A percentile compares a stretch with the other conserved stretches of the same genome.
These are phyloP conservation scores for Rhombomys opimus DNA, from an alignment of 2,113 vertebrate species.

Conservation along the genomic window DNA sequence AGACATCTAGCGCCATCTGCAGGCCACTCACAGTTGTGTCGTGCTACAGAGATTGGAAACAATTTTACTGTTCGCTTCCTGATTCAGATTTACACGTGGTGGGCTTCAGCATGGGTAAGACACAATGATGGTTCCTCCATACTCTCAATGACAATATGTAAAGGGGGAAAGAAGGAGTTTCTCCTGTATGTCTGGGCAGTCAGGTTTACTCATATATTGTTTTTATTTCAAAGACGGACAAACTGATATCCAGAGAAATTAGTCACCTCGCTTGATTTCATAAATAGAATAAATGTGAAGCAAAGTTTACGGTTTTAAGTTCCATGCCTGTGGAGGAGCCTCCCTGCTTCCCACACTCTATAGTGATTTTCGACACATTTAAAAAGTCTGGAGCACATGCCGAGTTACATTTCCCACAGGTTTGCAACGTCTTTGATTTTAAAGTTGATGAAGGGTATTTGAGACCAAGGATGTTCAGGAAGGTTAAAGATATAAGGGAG, in stretches of 20 bases:
- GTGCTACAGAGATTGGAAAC: slow-evolving; percentile 80
- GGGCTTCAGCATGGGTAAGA: background rate
- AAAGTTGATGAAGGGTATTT: background rate
- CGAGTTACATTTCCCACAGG: background rate
- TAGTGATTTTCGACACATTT: slow-evolving; percentile 52
- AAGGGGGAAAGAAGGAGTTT: background rate
- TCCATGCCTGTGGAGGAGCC: background rate
- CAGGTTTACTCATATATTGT: background rate
- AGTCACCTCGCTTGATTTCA: background rate
- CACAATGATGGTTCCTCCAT: background rate
- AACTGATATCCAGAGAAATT: background rate
- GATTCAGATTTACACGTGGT: background rate
- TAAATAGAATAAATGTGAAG: slow-evolving; percentile 18
- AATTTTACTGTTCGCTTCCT: background rate
- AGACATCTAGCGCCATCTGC: slow-evolving; percentile 91
- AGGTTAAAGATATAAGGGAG: slow-evolving; percentile 1
- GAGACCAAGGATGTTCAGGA: background rate
- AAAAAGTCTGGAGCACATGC: background rate
- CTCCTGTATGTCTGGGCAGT: background rate
- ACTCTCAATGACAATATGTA: background rate
- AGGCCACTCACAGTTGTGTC: slow-evolving; percentile 92
- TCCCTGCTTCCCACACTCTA: slow-evolving; percentile 5
- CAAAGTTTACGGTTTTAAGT: background rate
- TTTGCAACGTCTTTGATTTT: slow-evolving; percentile 32
- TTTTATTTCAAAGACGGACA: slow-evolving; percentile 49